Evolutionary conservation across 2,113 vertebrate species (phyloP).

Genomic region (Anser cygnoides): DNA sequence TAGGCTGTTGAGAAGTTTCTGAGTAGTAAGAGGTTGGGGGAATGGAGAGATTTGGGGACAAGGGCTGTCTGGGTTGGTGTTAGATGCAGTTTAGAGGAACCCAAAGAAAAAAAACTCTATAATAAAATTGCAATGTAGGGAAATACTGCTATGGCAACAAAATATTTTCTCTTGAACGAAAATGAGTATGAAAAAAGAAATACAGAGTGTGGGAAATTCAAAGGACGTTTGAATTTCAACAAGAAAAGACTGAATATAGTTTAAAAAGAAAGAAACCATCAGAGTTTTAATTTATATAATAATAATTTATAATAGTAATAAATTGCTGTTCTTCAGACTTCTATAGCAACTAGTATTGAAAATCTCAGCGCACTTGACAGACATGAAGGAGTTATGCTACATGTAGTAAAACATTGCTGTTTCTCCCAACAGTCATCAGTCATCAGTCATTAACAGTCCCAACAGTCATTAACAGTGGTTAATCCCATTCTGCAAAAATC

Average conservation of each 20-base stretch:
- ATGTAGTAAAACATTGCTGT: neutral
- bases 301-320: neutral
- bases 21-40: slow-evolving; percentile 37
- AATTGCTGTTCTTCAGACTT: neutral
- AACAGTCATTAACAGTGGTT: neutral
- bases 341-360: neutral
- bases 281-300: neutral
- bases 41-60: neutral
- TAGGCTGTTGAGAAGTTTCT: slow-evolving; percentile 47
- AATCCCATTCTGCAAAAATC: neutral
- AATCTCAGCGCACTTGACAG: neutral
- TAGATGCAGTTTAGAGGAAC: slow-evolving; percentile 5
- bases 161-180: slow-evolving; percentile 24
- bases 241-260: neutral
- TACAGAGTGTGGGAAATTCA: neutral
- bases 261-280: neutral
- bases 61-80: neutral
- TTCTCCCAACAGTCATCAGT: neutral
- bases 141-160: slow-evolving; percentile 52
- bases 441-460: neutral
- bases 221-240: neutral
- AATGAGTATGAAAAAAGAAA: slow-evolving; percentile 11
- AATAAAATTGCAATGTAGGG: slow-evolving; percentile 23
- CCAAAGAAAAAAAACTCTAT: slow-evolving; percentile 11
- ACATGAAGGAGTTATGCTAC: neutral